Percentiles rank a stretch among this genome's conserved stretches.
Conservation (phyloP, 2,888 invertebrate species). For the Podotricha telesiphe region DNA sequence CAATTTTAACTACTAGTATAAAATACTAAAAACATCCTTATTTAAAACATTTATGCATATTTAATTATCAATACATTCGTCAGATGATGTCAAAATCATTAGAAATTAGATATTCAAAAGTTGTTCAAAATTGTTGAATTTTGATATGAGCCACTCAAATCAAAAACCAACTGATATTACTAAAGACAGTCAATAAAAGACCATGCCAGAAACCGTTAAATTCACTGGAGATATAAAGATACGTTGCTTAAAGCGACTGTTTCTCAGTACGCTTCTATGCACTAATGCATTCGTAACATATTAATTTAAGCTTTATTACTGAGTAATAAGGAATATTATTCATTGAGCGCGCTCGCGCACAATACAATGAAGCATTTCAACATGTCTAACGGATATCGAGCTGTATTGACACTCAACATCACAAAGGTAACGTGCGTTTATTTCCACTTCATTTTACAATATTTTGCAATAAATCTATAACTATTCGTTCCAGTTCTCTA, state of each 20-base stretch:
- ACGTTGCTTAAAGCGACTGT: constrained; percentile 36
- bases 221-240: constrained; percentile 38
- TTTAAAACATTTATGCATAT: not conserved
- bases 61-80: too few species aligned
- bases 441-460: constrained; percentile 29
- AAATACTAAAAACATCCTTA: not conserved
- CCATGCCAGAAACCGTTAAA: constrained; percentile 34
- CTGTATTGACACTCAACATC: constrained; percentile 33
- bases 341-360: not conserved
- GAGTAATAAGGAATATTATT: constrained; percentile 1
- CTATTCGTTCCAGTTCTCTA: not conserved
- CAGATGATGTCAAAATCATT: too few species aligned
- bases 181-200: constrained; percentile 7
- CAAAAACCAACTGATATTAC: constrained; percentile 20
- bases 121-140: too few species aligned
- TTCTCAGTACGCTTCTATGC: constrained; percentile 29
- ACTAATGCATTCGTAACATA: constrained; percentile 22
- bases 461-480: constrained; percentile 1
- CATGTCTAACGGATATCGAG: constrained; percentile 28
- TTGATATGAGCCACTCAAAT: not conserved
- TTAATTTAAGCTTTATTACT: constrained; percentile 15
- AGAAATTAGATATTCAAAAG: too few species aligned
- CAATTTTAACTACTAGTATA: not conserved
- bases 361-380: constrained; percentile 20
- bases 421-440: constrained; percentile 33